phyloP scores from a whole-genome alignment of 2,113 vertebrate species.

The Pomatorhinus ruficollis region DNA sequence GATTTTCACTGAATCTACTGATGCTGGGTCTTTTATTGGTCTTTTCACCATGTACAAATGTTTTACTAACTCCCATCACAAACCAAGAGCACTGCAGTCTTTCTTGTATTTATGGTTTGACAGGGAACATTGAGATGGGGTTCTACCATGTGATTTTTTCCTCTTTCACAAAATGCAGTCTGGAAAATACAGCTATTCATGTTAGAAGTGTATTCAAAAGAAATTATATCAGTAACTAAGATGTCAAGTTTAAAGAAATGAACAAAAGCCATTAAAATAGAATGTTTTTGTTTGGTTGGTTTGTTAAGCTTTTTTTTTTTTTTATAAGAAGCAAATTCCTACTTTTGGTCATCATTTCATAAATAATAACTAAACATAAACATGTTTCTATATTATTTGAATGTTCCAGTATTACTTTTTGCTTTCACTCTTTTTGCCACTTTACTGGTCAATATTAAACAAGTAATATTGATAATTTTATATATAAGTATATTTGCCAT shows the following conservation, averaged over 20 bases:
- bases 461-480: background rate
- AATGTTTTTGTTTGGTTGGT: background rate
- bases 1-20: background rate
- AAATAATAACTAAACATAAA: background rate
- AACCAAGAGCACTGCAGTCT: background rate
- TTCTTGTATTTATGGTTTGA: background rate
- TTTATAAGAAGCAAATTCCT: background rate
- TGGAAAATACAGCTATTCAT: background rate
- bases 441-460: background rate
- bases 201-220: background rate
- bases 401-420: background rate
- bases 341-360: background rate
- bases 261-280: background rate
- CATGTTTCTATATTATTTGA: background rate
- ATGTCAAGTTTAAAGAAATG: background rate
- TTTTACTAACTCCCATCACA: background rate
- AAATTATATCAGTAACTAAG: background rate
- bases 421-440: background rate
- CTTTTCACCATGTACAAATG: background rate
- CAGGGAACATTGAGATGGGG: background rate
- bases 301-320: background rate
- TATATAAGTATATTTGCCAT: background rate
- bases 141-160: background rate
- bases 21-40: background rate
- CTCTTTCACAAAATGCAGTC: background rate